Evolutionary conservation across 2,888 invertebrate species (phyloP).

Genomic region (Lathronympha strigana): DNA sequence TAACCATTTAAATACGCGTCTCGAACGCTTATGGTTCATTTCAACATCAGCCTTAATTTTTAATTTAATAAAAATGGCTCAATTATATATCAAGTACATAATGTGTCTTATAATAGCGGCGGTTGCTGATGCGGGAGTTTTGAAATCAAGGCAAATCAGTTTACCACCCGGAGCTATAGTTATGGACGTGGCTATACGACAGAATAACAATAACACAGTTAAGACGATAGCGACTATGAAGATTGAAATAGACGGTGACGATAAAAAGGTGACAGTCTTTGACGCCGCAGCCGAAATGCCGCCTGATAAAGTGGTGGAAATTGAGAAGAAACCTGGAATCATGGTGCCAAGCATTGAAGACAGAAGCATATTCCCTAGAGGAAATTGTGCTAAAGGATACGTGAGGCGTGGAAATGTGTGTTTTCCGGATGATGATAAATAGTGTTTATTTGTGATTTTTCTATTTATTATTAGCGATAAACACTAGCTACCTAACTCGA

Average conservation of each 20-base stretch:
- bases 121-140: constrained; percentile 15
- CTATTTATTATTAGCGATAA: background rate
- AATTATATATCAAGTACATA: constrained; percentile 16
- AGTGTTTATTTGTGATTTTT: constrained; percentile 28
- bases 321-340: constrained; percentile 20
- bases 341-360: constrained; percentile 43
- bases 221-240: constrained; percentile 43
- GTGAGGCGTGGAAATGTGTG: constrained; percentile 49
- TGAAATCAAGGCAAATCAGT: constrained; percentile 33
- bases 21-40: constrained; percentile 37
- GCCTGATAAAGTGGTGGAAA: constrained; percentile 25
- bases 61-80: constrained; percentile 29
- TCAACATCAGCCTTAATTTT: constrained; percentile 28
- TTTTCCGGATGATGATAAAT: constrained; percentile 47
- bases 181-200: constrained; percentile 48
- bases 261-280: constrained; percentile 27
- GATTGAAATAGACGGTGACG: constrained; percentile 42
- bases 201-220: constrained; percentile 37
- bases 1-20: constrained; percentile 42
- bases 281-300: constrained; percentile 32
- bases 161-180: constrained; percentile 48
- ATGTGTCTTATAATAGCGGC: constrained; percentile 25
- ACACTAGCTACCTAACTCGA: no score
- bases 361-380: constrained; percentile 47
- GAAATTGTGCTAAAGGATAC: constrained; percentile 51